These are phyloP conservation scores for Petaurus breviceps DNA, from an alignment of 2,113 vertebrate genomes.

Conservation along the genomic window DNA sequence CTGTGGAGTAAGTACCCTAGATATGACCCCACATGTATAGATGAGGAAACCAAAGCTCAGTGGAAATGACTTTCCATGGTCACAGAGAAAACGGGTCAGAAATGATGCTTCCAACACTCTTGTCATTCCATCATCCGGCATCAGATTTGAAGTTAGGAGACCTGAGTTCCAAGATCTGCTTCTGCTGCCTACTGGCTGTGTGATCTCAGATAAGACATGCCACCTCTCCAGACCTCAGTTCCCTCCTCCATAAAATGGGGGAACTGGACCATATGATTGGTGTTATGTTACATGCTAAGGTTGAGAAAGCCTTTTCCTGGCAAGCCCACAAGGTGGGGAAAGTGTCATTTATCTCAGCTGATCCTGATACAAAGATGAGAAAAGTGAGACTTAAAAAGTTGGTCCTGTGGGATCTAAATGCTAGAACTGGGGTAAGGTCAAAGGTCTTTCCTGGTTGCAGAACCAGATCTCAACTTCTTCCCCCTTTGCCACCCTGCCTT, in stretches of 20 bases:
- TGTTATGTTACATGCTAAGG: background rate
- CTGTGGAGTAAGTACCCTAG: rapidly evolving
- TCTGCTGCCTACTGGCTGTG: background rate
- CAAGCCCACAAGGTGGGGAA: background rate
- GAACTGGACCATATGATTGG: background rate
- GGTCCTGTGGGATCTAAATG: background rate
- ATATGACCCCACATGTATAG: background rate
- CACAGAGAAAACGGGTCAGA: background rate
- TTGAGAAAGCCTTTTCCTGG: background rate
- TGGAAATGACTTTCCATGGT: background rate
- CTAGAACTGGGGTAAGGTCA: no score
- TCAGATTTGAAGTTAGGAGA: background rate
- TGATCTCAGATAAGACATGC: background rate
- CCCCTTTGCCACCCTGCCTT: background rate
- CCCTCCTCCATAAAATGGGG: background rate
- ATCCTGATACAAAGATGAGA: background rate
- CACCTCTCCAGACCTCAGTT: background rate
- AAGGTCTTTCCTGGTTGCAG: background rate
- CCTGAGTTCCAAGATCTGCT: background rate
- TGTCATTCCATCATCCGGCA: background rate
- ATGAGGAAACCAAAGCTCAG: no score
- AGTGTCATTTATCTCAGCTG: background rate
- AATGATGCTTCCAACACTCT: background rate
- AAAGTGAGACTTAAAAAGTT: background rate
- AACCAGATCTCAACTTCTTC: no score